Evolutionary conservation across 2,797 vertebrate species (phyloP), one percentile per base, ranked within the genome.

Genomic region (Micromesistius poutassou): DNA sequence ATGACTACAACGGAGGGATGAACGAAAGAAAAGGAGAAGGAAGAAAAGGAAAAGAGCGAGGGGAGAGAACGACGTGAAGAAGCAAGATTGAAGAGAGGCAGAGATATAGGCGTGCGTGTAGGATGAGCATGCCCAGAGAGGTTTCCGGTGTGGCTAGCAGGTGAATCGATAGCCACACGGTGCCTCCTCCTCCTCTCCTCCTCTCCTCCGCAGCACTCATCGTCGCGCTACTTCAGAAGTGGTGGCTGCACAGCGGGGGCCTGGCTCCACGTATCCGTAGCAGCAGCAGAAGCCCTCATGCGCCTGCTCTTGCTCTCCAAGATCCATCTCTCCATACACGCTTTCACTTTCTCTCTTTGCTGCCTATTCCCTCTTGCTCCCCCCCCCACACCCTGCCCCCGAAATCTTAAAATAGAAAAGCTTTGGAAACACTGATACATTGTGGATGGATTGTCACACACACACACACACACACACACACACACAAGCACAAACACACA

Each of bases 1-100:
- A 40, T 30, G 30, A 33, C 13, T 19, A 35, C 30, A 12, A 33
- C 2, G 14, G 30, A 22, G 12, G 38, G 38, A 30, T 16, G 19
- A 38, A 8, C 42, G 16, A 71, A 28, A 33, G 10, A n/a, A 73
- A 28, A 28, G 78, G 14, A 77, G 66, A 74, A 22, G 46, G 38
- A 68, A 28, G 3, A 22, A 77, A 70, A 79, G 72, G 76, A 75
- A 33, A 77, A 62, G 40, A 71, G 22, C 25, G 13, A 80, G 62
- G 25, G 38, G 31, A 80, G 13, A 78, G 6, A 16, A 19, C 36
- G 55, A 31, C n/a, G 12, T 71, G 19, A 68, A 4, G 62, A 68
- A n/a, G 22, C 22, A 19, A 28, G 62, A 10, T 19, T 9, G 62
- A 2, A 25, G 25, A 8, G 62, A 68, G 62, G 9, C 5, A 68